Evolutionary conservation across 2,113 vertebrate genomes (phyloP).

Genomic region (Rousettus leschenaultii): DNA sequence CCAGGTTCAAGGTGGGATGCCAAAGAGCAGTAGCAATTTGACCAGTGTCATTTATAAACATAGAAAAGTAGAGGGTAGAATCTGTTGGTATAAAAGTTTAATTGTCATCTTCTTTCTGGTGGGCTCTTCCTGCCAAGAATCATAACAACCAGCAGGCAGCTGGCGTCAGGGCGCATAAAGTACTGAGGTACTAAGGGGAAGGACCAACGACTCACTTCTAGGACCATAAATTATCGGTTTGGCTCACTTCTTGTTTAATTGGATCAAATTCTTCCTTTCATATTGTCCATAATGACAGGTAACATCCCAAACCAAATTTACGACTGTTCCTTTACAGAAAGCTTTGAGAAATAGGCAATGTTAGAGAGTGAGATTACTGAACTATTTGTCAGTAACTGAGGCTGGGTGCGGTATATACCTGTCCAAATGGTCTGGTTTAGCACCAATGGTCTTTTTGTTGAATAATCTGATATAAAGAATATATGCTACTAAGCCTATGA

Average conservation of each 20-base stretch:
- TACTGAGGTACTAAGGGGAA: not conserved
- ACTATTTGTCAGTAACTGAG: too few relatives aligned
- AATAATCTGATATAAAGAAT: not conserved
- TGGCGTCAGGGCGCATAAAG: not conserved
- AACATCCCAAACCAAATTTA: constrained; percentile 10
- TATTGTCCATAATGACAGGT: not conserved
- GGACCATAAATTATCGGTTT: not conserved
- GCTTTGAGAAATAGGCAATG: not conserved
- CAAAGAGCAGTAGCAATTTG: not conserved
- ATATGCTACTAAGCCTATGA: not conserved
- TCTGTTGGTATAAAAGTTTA: not conserved
- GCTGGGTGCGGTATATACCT: not conserved
- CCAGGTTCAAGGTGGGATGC: not conserved
- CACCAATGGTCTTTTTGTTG: not conserved
- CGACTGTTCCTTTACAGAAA: not conserved
- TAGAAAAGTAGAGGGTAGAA: not conserved
- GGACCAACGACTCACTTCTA: not conserved
- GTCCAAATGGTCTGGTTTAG: not conserved
- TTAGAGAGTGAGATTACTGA: not conserved
- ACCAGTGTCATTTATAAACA: not conserved
- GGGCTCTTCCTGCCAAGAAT: not conserved
- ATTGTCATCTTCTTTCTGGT: not conserved
- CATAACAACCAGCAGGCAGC: not conserved
- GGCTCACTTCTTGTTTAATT: not conserved
- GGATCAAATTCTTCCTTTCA: constrained; percentile 11